Evolutionary conservation across 2,113 vertebrate species (phyloP).

Genomic region (Balaeniceps rex): DNA sequence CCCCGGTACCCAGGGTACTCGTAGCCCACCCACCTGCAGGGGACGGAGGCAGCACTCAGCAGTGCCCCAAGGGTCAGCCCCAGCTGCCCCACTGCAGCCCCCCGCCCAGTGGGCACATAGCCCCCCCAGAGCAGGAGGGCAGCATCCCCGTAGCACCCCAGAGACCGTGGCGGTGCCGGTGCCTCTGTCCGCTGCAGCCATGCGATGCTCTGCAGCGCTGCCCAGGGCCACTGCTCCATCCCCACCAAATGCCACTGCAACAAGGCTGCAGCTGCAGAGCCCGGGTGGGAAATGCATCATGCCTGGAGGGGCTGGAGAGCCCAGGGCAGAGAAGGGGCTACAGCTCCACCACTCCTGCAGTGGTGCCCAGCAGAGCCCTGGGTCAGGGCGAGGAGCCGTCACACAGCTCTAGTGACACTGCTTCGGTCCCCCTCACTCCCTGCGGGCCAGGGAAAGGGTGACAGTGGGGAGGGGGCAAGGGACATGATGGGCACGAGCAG

Average conservation of each 20-base stretch:
- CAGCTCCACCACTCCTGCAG: accelerated
- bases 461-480: background rate
- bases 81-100: background rate
- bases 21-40: slow-evolving; percentile 89
- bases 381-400: background rate
- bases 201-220: background rate
- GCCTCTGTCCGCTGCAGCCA: background rate
- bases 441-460: background rate
- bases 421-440: accelerated
- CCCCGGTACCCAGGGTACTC: slow-evolving; percentile 91
- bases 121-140: too few relatives aligned
- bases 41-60: background rate
- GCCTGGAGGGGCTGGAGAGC: background rate
- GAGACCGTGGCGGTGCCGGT: accelerated
- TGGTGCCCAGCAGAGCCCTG: background rate
- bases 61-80: accelerated
- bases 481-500: accelerated
- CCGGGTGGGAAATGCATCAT: accelerated
- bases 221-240: background rate
- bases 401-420: background rate
- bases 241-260: background rate
- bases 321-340: background rate
- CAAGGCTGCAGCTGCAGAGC: background rate
- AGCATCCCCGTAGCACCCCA: background rate
- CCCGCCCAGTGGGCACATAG: accelerated